These are phyloP conservation scores for Varanus komodoensis DNA, from an alignment of 2,113 vertebrate species.

Conservation along the genomic window DNA sequence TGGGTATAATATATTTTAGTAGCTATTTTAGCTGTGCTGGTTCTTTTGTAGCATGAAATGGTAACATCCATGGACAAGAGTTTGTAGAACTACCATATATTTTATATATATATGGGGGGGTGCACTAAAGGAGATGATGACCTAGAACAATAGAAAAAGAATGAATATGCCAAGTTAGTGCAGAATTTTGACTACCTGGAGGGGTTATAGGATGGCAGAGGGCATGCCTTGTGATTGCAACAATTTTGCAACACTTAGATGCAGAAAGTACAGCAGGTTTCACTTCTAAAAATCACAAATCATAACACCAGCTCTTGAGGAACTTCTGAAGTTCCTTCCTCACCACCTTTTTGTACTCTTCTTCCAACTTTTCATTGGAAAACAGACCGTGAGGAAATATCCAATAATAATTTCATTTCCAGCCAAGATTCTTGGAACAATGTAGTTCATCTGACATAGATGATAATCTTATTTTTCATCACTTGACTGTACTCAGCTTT, in stretches of 20 bases:
- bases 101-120: too few species aligned
- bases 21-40: neutral
- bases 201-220: neutral
- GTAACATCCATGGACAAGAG: too few species aligned
- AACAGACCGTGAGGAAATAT: neutral
- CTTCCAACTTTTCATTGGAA: neutral
- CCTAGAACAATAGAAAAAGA: too few species aligned
- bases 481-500: conserved; percentile 12
- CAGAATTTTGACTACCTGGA: neutral
- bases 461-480: neutral
- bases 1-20: neutral
- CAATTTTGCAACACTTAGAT: neutral
- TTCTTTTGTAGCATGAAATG: neutral
- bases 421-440: neutral
- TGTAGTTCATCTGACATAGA: neutral
- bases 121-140: too few species aligned
- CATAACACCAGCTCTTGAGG: neutral
- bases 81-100: too few species aligned
- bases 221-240: neutral
- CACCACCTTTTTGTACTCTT: neutral
- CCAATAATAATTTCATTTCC: neutral
- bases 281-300: neutral
- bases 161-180: too few species aligned
- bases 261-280: neutral
- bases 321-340: neutral